phyloP scores from a whole-genome alignment of 2,888 invertebrate genomes.

The Scaptomyza caliginosa region DNA sequence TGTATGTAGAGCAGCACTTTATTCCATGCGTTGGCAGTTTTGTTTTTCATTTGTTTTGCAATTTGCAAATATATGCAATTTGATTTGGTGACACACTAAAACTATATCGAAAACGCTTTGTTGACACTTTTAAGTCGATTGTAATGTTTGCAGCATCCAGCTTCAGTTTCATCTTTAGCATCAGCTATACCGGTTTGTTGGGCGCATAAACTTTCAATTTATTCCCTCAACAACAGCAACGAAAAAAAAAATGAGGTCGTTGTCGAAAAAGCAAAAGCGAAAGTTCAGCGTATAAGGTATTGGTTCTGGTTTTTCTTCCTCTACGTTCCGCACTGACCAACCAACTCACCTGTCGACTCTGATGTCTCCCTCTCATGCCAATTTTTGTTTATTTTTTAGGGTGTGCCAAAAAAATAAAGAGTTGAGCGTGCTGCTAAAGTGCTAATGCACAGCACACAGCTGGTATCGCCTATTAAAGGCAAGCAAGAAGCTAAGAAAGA shows the following conservation, averaged over 20 bases:
- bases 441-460: constrained; percentile 28
- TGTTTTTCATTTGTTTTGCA: constrained; percentile 20
- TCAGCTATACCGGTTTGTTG: constrained; percentile 44
- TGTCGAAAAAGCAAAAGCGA: constrained; percentile 66
- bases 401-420: constrained; percentile 25
- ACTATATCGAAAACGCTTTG: constrained; percentile 8
- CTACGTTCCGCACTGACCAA: not conserved
- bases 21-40: constrained; percentile 18
- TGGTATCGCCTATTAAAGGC: constrained; percentile 34
- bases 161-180: not conserved
- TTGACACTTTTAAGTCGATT: constrained; percentile 25
- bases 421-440: constrained; percentile 13
- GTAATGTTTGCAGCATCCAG: not conserved
- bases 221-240: constrained; percentile 4
- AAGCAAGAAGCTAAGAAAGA: not conserved
- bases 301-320: constrained; percentile 13
- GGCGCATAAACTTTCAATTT: constrained; percentile 52
- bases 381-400: constrained; percentile 4
- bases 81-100: constrained; percentile 29
- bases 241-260: constrained; percentile 57
- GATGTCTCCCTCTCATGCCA: not conserved
- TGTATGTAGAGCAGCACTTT: constrained; percentile 2
- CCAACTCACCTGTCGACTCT: constrained; percentile 15
- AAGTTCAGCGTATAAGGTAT: constrained; percentile 42
- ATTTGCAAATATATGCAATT: constrained; percentile 33